Evolutionary conservation across 2,113 vertebrate genomes (phyloP).

Genomic region (Mastomys natalensis): DNA sequence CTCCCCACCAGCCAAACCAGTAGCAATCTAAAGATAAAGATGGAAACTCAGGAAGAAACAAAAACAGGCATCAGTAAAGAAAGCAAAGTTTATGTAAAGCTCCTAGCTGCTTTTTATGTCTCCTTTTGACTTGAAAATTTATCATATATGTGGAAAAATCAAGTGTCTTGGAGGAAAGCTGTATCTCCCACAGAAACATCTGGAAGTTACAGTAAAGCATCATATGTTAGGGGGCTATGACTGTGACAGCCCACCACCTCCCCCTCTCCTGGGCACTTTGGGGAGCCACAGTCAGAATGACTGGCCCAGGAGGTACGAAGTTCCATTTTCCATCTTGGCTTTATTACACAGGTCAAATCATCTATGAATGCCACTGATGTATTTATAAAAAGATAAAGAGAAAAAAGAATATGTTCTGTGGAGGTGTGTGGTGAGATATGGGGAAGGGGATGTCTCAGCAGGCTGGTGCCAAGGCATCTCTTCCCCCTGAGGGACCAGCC

Average conservation of each 20-base stretch:
- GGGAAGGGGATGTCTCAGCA: too few relatives aligned
- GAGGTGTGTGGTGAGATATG: too few relatives aligned
- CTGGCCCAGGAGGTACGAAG: background rate
- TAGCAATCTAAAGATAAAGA: conserved; percentile 23
- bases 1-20: background rate
- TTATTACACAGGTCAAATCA: conserved; percentile 21
- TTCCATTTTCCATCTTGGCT: conserved; percentile 29
- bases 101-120: conserved; percentile 19
- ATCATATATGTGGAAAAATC: background rate
- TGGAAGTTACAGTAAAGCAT: conserved; percentile 51
- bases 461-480: too few relatives aligned
- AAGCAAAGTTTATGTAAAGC: conserved; percentile 52
- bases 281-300: background rate
- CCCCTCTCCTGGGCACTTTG: background rate
- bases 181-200: background rate
- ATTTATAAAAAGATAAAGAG: too few relatives aligned
- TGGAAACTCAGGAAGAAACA: background rate
- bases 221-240: background rate
- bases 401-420: too few relatives aligned
- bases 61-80: conserved; percentile 29
- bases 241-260: background rate
- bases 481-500: too few relatives aligned
- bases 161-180: conserved; percentile 10
- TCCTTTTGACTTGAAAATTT: conserved; percentile 24
- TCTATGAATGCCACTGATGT: background rate